These are phyloP conservation scores for Polymixis flavicincta DNA, from an alignment of 2,888 invertebrate genomes.

Conservation along the genomic window DNA sequence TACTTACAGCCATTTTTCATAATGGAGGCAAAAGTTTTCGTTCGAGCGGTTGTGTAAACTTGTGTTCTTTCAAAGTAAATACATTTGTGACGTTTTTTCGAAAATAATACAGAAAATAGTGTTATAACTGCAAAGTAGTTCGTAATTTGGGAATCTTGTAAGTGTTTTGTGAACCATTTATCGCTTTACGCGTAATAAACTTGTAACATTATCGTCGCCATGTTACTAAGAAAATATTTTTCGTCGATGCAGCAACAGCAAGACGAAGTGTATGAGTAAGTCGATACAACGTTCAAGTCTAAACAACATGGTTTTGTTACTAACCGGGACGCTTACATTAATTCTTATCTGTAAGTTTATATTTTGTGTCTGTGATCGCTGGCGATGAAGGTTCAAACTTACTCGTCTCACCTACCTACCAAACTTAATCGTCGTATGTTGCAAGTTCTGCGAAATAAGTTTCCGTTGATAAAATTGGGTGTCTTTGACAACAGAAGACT, in stretches of 20 bases:
- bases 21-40: constrained; percentile 47
- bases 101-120: not conserved
- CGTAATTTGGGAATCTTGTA: not conserved
- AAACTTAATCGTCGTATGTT: not conserved
- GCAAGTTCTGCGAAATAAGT: not conserved
- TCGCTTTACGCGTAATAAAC: constrained; percentile 2
- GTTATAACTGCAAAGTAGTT: not conserved
- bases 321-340: not conserved
- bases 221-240: constrained; percentile 78
- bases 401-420: not conserved
- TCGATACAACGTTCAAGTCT: constrained; percentile 32
- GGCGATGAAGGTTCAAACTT: not conserved
- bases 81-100: not conserved
- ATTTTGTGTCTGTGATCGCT: not conserved
- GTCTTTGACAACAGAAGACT: not conserved
- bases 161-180: constrained; percentile 6
- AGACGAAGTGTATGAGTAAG: constrained; percentile 67
- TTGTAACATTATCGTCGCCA: constrained; percentile 43
- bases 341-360: constrained; percentile 1
- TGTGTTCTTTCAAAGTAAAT: not conserved
- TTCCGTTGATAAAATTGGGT: not conserved
- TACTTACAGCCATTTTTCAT: constrained; percentile 10
- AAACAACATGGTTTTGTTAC: constrained; percentile 7
- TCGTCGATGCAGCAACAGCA: constrained; percentile 73
- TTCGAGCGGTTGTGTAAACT: not conserved